phyloP scores from a whole-genome alignment of 2,113 vertebrate genomes.

The Microtus montanus region DNA sequence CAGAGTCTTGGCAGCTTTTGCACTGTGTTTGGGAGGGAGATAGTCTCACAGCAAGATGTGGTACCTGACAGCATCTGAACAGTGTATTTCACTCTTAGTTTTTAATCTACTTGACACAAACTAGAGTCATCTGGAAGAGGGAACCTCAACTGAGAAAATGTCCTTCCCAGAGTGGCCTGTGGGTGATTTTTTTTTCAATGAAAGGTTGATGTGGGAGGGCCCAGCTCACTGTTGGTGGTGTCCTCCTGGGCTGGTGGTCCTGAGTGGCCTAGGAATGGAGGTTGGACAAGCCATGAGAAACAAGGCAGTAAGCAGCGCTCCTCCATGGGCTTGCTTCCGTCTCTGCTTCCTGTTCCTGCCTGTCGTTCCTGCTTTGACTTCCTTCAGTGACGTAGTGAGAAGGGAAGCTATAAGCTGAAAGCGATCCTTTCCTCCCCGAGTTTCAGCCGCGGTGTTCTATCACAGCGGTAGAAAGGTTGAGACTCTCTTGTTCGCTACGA shows the following conservation, averaged over 20 bases:
- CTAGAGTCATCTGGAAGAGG: neutral
- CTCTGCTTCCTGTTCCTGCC: neutral
- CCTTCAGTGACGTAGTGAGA: neutral
- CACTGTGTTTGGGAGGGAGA: neutral
- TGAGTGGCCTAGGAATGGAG: neutral
- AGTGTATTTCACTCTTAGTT: neutral
- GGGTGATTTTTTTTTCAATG: neutral
- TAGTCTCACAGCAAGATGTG: neutral
- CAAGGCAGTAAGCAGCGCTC: neutral
- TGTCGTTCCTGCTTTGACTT: neutral
- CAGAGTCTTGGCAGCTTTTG: neutral
- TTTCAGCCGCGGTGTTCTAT: neutral
- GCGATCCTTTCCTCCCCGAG: no score
- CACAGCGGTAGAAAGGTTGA: neutral
- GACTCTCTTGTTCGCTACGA: slow-evolving; percentile 8
- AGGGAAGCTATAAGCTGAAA: neutral
- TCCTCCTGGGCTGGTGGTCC: neutral
- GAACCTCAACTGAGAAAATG: neutral
- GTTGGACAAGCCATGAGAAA: neutral
- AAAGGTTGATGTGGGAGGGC: neutral
- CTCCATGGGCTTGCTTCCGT: neutral
- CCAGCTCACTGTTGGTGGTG: neutral
- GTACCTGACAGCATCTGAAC: neutral
- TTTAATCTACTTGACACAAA: neutral
- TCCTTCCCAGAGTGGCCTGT: neutral